Percentiles rank a stretch among this genome's conserved stretches.
phyloP scores from a whole-genome alignment of 2,888 invertebrate species.

The Trissoscelio sp. region DNA sequence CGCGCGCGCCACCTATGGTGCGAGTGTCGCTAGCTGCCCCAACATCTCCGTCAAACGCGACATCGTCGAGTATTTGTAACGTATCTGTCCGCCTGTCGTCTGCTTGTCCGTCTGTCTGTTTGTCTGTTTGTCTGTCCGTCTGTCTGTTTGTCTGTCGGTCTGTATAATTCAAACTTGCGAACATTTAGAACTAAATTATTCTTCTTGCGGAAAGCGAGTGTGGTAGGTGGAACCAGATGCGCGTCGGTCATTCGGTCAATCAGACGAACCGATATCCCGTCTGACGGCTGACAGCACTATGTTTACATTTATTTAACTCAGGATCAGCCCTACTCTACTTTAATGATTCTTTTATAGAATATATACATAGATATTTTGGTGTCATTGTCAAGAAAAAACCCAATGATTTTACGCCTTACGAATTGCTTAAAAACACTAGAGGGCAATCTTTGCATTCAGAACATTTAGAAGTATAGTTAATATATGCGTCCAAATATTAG shows the following conservation, averaged over 20 bases:
- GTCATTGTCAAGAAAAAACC: too few relatives aligned
- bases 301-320: not conserved
- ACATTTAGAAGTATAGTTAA: too few relatives aligned
- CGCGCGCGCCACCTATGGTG: constrained; percentile 88
- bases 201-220: constrained; percentile 12
- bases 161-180: constrained; percentile 38
- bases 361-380: too few relatives aligned
- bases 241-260: not conserved
- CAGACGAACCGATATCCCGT: not conserved
- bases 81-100: constrained; percentile 62
- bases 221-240: constrained; percentile 52
- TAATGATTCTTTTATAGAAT: too few relatives aligned
- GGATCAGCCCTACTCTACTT: too few relatives aligned
- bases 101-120: constrained; percentile 60
- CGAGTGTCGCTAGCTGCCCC: constrained; percentile 94
- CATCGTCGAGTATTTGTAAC: constrained; percentile 93
- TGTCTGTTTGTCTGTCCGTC: constrained; percentile 45
- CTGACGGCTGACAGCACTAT: not conserved
- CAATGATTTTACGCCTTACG: too few relatives aligned
- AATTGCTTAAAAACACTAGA: too few relatives aligned
- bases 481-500: too few relatives aligned
- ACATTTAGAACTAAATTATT: constrained; percentile 21
- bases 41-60: constrained; percentile 98
- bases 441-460: too few relatives aligned
- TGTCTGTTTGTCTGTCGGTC: constrained; percentile 18